Percentiles rank a stretch among this genome's conserved stretches.
Conservation (phyloP, 1,140 invertebrate species). For the Paracyclopina nana region DNA sequence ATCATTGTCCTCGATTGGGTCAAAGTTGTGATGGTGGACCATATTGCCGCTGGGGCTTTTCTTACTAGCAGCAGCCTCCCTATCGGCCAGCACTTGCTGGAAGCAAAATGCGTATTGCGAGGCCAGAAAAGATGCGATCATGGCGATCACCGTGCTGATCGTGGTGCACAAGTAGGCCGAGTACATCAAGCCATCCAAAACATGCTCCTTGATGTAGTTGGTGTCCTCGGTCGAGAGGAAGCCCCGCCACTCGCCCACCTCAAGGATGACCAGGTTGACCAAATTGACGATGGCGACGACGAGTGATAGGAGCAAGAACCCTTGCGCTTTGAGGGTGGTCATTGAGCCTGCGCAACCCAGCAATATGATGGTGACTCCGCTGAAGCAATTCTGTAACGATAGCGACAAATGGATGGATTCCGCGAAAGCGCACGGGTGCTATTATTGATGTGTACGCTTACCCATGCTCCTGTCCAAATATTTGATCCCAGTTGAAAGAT, state of each 20-base stretch:
- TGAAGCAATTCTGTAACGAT: not conserved
- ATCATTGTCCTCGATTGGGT: too few relatives aligned
- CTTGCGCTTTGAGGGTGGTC: not conserved
- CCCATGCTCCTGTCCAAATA: slow-evolving; percentile 30
- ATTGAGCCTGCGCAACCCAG: not conserved
- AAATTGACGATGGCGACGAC: not conserved
- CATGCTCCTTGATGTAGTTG: not conserved
- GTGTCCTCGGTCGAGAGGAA: not conserved
- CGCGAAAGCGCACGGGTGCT: not conserved
- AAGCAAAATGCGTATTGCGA: not conserved
- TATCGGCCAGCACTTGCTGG: not conserved
- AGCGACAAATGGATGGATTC: not conserved
- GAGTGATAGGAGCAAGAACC: not conserved
- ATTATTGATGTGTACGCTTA: slow-evolving; percentile 20
- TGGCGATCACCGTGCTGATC: not conserved
- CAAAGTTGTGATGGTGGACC: too few relatives aligned
- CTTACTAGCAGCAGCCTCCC: not conserved
- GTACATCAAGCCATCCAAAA: not conserved
- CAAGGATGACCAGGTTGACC: slow-evolving; percentile 1
- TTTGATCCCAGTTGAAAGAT: slow-evolving; percentile 28
- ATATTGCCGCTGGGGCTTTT: too few relatives aligned
- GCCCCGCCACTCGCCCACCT: slow-evolving; percentile 1
- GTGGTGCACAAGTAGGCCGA: not conserved
- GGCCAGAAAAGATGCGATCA: not conserved
- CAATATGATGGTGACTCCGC: not conserved